Base-by-base conservation (phyloP, 1,140 invertebrate genomes). In the Drosophila kurseongensis region DNA sequence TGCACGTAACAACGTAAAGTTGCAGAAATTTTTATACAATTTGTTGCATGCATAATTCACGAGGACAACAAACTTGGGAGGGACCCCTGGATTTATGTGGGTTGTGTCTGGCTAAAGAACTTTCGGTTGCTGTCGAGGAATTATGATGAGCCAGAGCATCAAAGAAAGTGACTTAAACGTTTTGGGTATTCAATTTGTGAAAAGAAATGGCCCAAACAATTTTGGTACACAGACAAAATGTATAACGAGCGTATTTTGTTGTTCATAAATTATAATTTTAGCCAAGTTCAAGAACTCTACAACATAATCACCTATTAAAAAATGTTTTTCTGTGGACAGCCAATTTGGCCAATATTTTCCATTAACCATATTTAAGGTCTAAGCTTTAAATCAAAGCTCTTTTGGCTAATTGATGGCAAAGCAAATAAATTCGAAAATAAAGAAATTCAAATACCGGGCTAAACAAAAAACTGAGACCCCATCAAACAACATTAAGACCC, bases 21-120 rank as follows among this genome's bases (percentile, higher is more conserved):
- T 91, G 90, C 89, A 85, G 75, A 88, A 73, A 89, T 85, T 91
- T 91, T 91, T 89, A 91, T 91, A 91, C 88, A 91, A 91, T 91
- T 91, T 89, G 80, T 89, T 91, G 84, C 89, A 91, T 91, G 89
- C 89, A 91, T 91, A 91, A 91, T 91, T 91, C 84, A 91, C 58
- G 57, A 79, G 67, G 68, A 91, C 72, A 72, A 68, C 48, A 75
- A 75, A 27, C 38, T 75, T 47, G 66, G 56, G 32, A 58, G 72
- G 61, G 51, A 81, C 60, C 63, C 74, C 38, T 75, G 75, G 83
- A 86, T 86, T 86, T 88, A 88, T 83, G 67, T 77, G 73, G 62
- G 57, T 77, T 61, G 32, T 40, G 32, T 16, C 51, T 57, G 55
- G 41, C 44, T 18, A 41, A 52, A 35, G 54, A 57, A 68, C 65